Evolutionary conservation across 2,797 vertebrate genomes (phyloP), one percentile per base, ranked within the genome.

Genomic region (Semotilus atromaculatus): DNA sequence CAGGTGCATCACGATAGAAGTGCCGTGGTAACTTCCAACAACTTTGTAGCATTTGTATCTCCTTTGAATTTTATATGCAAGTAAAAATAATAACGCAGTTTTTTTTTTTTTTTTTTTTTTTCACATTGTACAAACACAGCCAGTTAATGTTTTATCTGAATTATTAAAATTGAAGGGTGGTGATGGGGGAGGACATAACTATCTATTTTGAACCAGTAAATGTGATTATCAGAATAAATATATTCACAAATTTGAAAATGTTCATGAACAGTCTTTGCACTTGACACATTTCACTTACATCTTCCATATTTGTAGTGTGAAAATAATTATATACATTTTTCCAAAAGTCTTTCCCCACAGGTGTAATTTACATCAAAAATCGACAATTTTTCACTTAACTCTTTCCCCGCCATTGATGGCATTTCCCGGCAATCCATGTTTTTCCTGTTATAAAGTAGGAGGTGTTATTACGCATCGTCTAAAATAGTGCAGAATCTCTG

Each of bases 1-100:
- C 58, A 73, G 67, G 45, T 87, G 80, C 80, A 86, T 71, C 53
- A 40, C 14, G 10, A 84, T 78, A 64, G 40, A 43, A 51, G 43
- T 66, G 23, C 34, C 2, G 7, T 11, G 38, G 23, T 29, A 76
- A 55, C 18, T 74, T 38, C 31, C 10, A 48, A 82, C 29, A 75
- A 66, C 71, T 75, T 53, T 38, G 11, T 21, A 9, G 21, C 13
- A 19, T 60, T 14, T 45, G 21, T 51, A 26, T 72, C 23, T 75
- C 43, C 2, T 48, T 10, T 14, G 4, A 48, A 64, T 16, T 40
- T 13, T 55, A 67, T 18, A 23, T 51, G 31, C 68, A 48, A 31
- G 53, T 34, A 2, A 38, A 82, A 73, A 74, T 14, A 60, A 64
- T 34, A 64, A 31, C 1, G 0, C 1, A 1, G 3, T 23, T 58